Evolutionary conservation across 2,888 invertebrate species (phyloP).

Genomic region (Baccha elongata): DNA sequence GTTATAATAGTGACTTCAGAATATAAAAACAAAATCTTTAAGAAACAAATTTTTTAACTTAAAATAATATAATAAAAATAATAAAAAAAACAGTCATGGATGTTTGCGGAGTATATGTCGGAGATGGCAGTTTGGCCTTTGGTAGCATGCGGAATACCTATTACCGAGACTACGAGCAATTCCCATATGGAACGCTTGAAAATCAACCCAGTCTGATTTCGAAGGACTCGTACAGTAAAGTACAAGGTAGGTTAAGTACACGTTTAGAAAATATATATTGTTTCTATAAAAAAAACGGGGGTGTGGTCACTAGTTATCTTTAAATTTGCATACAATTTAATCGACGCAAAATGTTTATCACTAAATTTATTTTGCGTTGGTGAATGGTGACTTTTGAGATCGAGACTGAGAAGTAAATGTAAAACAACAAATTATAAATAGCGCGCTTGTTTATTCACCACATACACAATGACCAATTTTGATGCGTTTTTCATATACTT

Average conservation of each 20-base stretch:
- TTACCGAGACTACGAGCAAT: slow-evolving; percentile 84
- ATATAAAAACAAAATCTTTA: slow-evolving; percentile 5
- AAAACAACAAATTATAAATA: too few species aligned
- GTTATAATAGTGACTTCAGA: slow-evolving; percentile 26
- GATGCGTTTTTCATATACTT: too few species aligned
- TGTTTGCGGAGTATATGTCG: slow-evolving; percentile 83
- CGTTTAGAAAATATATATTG: too few species aligned
- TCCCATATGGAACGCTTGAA: slow-evolving; percentile 82
- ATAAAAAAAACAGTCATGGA: slow-evolving; percentile 81
- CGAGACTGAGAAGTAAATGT: too few species aligned
- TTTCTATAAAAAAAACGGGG: too few species aligned
- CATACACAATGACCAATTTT: too few species aligned
- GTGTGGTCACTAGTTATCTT: too few species aligned
- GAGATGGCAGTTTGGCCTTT: slow-evolving; percentile 83
- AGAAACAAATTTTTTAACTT: slow-evolving; percentile 31
- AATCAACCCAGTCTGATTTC: slow-evolving; percentile 76
- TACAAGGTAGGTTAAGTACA: slow-evolving; percentile 79
- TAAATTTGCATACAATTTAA: too few species aligned
- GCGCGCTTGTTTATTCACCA: too few species aligned
- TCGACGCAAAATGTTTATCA: not conserved
- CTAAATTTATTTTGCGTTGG: not conserved
- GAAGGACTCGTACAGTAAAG: slow-evolving; percentile 81
- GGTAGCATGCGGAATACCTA: slow-evolving; percentile 82
- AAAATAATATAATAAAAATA: slow-evolving; percentile 23
- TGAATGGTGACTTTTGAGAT: too few species aligned